A percentile compares a stretch with the other conserved stretches of the same genome.
phyloP scores from a whole-genome alignment of 2,797 vertebrate genomes.

The Smutsia temminckii region DNA sequence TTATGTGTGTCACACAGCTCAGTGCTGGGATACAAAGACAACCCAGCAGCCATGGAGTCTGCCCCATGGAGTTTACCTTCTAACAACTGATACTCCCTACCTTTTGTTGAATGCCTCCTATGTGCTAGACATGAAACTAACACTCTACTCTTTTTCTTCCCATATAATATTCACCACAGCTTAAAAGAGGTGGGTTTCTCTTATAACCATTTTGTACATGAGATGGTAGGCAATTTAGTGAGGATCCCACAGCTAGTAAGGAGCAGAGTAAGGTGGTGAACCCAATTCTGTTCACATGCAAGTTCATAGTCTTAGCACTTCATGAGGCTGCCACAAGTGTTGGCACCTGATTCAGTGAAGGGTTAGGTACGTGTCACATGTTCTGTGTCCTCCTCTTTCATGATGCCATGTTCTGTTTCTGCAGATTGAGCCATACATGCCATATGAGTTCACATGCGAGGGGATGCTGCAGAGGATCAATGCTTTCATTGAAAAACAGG shows the following conservation, averaged over 20 bases:
- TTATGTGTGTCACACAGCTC: fast-evolving
- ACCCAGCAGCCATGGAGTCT: neutral
- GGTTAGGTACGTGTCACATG: neutral
- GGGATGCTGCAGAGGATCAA: constrained; percentile 99
- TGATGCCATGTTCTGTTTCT: constrained; percentile 33
- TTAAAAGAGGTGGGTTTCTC: neutral
- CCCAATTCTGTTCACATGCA: neutral
- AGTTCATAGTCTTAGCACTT: neutral
- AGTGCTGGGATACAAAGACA: neutral
- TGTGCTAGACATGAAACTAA: neutral
- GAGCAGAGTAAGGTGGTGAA: neutral
- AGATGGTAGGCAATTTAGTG: neutral
- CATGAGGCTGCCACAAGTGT: neutral
- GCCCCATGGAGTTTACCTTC: neutral
- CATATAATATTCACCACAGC: neutral
- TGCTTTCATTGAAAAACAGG: constrained; percentile 97
- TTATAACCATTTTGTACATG: neutral
- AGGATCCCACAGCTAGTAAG: neutral
- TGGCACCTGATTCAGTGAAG: neutral
- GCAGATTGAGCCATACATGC: constrained; percentile 98
- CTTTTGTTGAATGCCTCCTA: neutral
- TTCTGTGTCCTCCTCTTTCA: neutral
- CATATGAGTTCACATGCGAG: constrained; percentile 98
- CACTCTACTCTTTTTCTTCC: neutral
- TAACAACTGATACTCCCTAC: neutral